Conservation (phyloP, 2,113 vertebrate species). For the Anhinga rufa region DNA sequence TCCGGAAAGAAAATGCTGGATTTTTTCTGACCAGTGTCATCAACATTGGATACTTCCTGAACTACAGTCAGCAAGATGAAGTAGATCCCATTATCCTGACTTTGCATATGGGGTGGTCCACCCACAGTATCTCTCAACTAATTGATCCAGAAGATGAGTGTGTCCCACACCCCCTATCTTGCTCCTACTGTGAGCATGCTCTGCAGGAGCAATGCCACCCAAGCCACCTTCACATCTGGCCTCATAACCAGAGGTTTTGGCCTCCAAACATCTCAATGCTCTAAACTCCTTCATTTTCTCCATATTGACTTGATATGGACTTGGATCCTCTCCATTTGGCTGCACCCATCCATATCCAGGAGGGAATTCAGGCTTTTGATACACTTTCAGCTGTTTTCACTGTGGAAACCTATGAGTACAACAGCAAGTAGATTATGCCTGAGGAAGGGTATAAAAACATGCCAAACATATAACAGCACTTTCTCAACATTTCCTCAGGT, state of each 20-base stretch:
- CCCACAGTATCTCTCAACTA: neutral
- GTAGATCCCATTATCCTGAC: neutral
- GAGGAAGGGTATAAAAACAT: neutral
- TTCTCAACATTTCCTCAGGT: neutral
- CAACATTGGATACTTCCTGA: neutral
- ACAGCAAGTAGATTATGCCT: neutral
- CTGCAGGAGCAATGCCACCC: neutral
- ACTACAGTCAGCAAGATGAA: neutral
- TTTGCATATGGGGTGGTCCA: neutral
- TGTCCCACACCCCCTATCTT: neutral
- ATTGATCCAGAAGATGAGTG: neutral
- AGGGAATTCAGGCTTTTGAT: neutral
- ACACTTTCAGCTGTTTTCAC: neutral
- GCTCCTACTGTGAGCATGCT: neutral
- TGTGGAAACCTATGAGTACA: neutral
- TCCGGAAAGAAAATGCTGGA: neutral
- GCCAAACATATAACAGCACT: neutral
- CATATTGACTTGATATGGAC: neutral
- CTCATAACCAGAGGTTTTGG: neutral
- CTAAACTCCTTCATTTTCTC: neutral
- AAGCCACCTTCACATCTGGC: neutral
- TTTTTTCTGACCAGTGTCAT: neutral
- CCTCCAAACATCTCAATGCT: neutral
- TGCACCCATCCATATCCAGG: neutral
- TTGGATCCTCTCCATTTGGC: neutral